Conservation (phyloP, 2,888 invertebrate species). For the Rhagium mordax region DNA sequence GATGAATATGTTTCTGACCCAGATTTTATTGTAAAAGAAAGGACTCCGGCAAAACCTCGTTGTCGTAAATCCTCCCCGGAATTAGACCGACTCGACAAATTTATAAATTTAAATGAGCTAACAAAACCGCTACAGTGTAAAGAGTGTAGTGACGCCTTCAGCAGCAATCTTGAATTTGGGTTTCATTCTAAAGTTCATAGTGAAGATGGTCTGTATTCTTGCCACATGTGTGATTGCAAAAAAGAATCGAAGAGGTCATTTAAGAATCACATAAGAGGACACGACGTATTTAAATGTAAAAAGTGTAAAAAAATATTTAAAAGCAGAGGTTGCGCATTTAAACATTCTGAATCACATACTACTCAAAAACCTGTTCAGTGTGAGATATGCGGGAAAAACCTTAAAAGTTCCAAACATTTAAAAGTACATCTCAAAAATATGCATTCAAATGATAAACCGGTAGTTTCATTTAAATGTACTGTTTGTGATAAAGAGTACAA, state of each 20-base stretch:
- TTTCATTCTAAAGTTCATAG: conserved; percentile 58
- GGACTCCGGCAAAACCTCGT: background rate
- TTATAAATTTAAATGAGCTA: conserved; percentile 40
- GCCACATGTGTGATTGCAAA: conserved; percentile 57
- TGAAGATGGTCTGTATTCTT: conserved; percentile 54
- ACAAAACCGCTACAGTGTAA: conserved; percentile 68
- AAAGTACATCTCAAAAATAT: conserved; percentile 52
- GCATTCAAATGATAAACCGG: conserved; percentile 63
- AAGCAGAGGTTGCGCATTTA: conserved; percentile 37
- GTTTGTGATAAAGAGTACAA: conserved; percentile 69
- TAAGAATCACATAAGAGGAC: conserved; percentile 66
- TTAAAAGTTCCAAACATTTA: conserved; percentile 56
- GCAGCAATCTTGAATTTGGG: conserved; percentile 43
- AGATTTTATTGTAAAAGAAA: background rate
- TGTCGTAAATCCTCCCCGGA: background rate
- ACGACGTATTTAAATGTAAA: conserved; percentile 63
- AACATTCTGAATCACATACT: conserved; percentile 53
- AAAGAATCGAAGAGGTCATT: conserved; percentile 56
- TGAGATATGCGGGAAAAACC: conserved; percentile 55
- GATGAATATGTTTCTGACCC: background rate
- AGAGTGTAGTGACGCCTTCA: conserved; percentile 72
- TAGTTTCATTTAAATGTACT: conserved; percentile 67
- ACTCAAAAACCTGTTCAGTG: conserved; percentile 61
- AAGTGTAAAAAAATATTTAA: conserved; percentile 63
- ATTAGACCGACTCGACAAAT: conserved; percentile 22